Percentiles rank a stretch among this genome's conserved stretches.
phyloP scores from a whole-genome alignment of 64 coral and sea anemone species.

The Exaiptasia diaphana region DNA sequence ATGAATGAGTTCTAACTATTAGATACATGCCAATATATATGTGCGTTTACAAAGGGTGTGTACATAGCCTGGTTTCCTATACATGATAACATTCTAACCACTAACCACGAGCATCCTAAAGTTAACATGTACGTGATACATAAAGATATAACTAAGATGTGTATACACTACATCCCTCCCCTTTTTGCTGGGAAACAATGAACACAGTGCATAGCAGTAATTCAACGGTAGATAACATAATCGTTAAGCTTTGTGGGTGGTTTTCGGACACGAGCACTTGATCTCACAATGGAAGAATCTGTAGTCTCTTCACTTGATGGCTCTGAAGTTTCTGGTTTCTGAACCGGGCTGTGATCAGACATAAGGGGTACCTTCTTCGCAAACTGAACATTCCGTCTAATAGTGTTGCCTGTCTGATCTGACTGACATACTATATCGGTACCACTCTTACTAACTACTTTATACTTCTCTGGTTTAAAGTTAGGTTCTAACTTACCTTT shows the following conservation, averaged over 20 bases:
- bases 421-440: neutral
- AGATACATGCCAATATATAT: neutral
- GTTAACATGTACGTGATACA: too few species aligned
- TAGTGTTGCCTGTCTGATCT: neutral
- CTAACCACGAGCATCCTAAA: neutral
- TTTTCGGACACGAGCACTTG: neutral
- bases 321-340: neutral
- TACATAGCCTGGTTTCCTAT: neutral
- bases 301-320: neutral
- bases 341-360: neutral
- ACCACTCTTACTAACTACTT: neutral
- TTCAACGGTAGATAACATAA: neutral
- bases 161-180: conserved; percentile 9
- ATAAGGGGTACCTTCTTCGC: neutral
- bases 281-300: neutral
- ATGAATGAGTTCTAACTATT: neutral
- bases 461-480: neutral
- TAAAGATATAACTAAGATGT: neutral
- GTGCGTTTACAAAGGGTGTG: neutral
- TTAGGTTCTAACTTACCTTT: neutral
- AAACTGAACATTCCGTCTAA: neutral
- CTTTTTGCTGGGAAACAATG: neutral
- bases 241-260: neutral
- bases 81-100: neutral
- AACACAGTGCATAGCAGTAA: neutral